Base-by-base conservation (phyloP, 2,888 invertebrate species). In the Dryadula phaetusa region DNA sequence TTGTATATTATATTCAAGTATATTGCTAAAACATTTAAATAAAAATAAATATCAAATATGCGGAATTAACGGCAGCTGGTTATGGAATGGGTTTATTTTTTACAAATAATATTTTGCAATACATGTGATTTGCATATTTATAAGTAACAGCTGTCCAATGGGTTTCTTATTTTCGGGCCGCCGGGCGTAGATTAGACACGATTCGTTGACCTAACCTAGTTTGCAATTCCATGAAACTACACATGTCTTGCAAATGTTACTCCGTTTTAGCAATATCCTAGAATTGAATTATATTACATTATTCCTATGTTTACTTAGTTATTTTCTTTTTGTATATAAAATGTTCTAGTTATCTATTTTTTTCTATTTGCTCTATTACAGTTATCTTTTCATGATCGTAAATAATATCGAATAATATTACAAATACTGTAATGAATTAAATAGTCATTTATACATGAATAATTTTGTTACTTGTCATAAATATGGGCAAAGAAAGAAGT, bases 171-270 rank as follows among this genome's bases (percentile, higher is more conserved):
- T 64, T 69, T 52, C 52, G 64, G 34, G 46, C 70, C 71, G 52
- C 63, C 69, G 69, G 61, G 54, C 63, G 66, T 73, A 69, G 74
- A 73, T 71, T 72, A 70, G 68, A 62, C 65, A 67, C 70, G 72
- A 72, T 69, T 62, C 56, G 67, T 64, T 70, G 70, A 70, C 71
- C 71, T 75, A 70, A 72, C 73, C 71, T 67, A 72, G 66, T 73
- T 73, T 64, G 52, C 66, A 54, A 53, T 70, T 69, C 64, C 64
- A 66, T 71, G 34, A 61, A 63, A 70, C 61, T 46, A 69, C 75
- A 75, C 66, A 70, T 75, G 74, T 67, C 54, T 47, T 63, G 66
- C 74, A 74, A 74, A 72, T 74, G 73, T 60, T 67, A 34, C 58
- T 62, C 66, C 66, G 37, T 62, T 58, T 62, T 20, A 52, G 49